phyloP scores from a whole-genome alignment of 2,113 vertebrate species.

The Myxocyprinus asiaticus region DNA sequence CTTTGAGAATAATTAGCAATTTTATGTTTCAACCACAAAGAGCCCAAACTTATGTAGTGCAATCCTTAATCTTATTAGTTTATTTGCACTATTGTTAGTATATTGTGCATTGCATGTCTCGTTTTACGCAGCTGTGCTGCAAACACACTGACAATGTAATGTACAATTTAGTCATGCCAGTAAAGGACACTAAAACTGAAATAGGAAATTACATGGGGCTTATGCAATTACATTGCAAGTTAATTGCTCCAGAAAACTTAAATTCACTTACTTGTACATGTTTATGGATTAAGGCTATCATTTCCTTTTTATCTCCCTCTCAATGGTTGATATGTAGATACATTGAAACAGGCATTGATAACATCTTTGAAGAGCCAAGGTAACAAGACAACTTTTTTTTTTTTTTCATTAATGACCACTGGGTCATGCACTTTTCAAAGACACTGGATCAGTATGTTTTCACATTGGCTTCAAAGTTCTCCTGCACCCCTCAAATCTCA shows the following conservation, averaged over 20 bases:
- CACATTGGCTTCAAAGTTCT: slow-evolving; percentile 19
- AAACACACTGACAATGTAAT: too few species aligned
- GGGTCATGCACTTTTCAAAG: slow-evolving; percentile 27
- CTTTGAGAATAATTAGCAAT: too few species aligned
- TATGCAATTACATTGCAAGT: background rate
- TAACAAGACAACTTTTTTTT: slow-evolving; percentile 25
- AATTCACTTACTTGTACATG: background rate
- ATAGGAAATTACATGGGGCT: background rate
- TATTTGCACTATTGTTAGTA: too few species aligned
- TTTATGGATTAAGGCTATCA: background rate
- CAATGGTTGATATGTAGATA: slow-evolving; percentile 39
- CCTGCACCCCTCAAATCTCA: background rate
- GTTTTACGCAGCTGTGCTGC: too few species aligned
- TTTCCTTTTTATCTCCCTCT: slow-evolving; percentile 24
- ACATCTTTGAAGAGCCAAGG: slow-evolving; percentile 52
- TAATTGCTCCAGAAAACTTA: background rate
- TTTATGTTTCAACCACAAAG: too few species aligned
- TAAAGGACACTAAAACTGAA: too few species aligned
- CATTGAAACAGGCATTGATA: slow-evolving; percentile 50
- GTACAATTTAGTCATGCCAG: too few species aligned
- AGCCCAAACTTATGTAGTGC: too few species aligned
- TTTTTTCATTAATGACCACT: background rate
- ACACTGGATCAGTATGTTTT: slow-evolving; percentile 33
- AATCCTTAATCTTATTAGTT: too few species aligned
- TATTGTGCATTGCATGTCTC: too few species aligned